Conservation (phyloP, 2,797 vertebrate species). For the Aldrovandia affinis region DNA sequence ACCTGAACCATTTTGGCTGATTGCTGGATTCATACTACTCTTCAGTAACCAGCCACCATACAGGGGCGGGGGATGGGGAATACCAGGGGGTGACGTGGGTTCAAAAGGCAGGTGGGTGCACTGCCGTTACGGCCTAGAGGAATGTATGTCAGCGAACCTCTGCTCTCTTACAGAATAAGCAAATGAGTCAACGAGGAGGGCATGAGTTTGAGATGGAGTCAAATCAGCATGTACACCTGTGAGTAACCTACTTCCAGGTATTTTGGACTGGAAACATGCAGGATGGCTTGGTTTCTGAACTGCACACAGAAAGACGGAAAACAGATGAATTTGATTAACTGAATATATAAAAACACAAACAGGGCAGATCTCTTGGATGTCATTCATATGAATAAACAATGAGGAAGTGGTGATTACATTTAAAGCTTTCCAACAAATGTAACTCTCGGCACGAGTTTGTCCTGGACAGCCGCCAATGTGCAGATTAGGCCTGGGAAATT, state of each 20-base stretch:
- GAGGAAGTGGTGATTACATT: slow-evolving; percentile 43
- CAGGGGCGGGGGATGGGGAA: not conserved
- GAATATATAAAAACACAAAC: not conserved
- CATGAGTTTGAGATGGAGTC: not conserved
- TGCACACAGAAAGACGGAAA: not conserved
- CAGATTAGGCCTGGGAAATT: slow-evolving; percentile 41
- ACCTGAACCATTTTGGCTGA: not conserved
- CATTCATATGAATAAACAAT: not conserved
- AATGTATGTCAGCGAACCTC: not conserved
- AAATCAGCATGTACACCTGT: not conserved
- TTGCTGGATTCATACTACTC: not conserved
- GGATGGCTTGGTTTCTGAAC: not conserved
- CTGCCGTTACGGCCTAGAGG: not conserved
- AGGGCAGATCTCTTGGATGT: not conserved
- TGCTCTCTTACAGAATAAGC: not conserved
- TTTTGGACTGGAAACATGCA: not conserved
- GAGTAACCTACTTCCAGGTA: not conserved
- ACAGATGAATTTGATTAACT: not conserved
- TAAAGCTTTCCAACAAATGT: slow-evolving; percentile 52
- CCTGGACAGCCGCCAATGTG: slow-evolving; percentile 44
- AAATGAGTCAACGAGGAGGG: not conserved
- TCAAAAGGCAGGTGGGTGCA: not conserved
- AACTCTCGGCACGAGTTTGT: slow-evolving; percentile 50
- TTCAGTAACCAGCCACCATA: not conserved
- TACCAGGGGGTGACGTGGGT: not conserved